phyloP scores from a whole-genome alignment of 2,888 invertebrate genomes.

The Periphyllus acericola region DNA sequence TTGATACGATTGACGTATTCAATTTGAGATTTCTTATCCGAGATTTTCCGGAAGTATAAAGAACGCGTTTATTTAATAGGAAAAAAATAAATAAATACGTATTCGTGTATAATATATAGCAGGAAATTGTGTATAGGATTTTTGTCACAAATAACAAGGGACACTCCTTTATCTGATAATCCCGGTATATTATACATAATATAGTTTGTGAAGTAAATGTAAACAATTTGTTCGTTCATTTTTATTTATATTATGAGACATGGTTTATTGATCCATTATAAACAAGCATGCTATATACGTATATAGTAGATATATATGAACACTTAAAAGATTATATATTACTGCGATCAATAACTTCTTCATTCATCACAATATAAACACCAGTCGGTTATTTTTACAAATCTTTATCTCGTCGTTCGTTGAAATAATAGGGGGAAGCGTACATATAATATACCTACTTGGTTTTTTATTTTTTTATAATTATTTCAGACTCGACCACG shows the following conservation, averaged over 20 bases:
- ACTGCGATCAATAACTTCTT: not conserved
- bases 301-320: not conserved
- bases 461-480: not conserved
- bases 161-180: slow-evolving; percentile 44
- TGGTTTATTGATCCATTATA: slow-evolving; percentile 34
- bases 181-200: slow-evolving; percentile 6
- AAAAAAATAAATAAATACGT: slow-evolving; percentile 6
- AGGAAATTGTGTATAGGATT: slow-evolving; percentile 37
- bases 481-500: not conserved
- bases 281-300: too few species aligned
- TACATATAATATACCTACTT: too few species aligned
- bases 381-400: slow-evolving; percentile 2
- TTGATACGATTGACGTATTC: slow-evolving; percentile 11
- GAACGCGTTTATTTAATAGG: not conserved
- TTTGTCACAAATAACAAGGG: slow-evolving; percentile 7
- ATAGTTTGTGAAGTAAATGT: slow-evolving; percentile 13
- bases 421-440: not conserved
- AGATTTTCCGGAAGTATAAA: slow-evolving; percentile 14
- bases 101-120: slow-evolving; percentile 7
- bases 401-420: slow-evolving; percentile 14
- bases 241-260: slow-evolving; percentile 1
- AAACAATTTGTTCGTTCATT: slow-evolving; percentile 27
- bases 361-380: slow-evolving; percentile 2
- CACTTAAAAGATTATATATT: slow-evolving; percentile 4
- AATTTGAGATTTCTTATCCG: slow-evolving; percentile 23